Evolutionary conservation across 2,113 vertebrate species (phyloP).

Genomic region (Pandion haliaetus): DNA sequence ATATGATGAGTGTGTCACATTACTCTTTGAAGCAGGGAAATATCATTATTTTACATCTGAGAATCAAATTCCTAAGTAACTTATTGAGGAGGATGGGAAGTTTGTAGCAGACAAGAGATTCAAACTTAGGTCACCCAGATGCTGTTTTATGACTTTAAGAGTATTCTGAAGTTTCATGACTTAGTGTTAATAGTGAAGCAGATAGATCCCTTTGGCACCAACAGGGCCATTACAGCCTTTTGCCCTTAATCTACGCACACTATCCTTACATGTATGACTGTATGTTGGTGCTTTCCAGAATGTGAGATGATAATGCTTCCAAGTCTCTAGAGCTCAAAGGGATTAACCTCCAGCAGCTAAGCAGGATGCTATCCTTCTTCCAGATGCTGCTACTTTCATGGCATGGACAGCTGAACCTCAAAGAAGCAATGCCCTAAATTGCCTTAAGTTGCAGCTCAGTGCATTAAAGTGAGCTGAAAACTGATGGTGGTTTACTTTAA

Average conservation of each 20-base stretch:
- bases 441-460: background rate
- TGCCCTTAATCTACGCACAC: background rate
- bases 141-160: background rate
- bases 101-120: background rate
- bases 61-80: background rate
- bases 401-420: background rate
- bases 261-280: background rate
- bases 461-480: background rate
- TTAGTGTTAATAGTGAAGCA: background rate
- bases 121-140: background rate
- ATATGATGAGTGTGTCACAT: background rate
- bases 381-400: background rate
- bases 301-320: background rate
- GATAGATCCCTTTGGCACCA: fast-evolving
- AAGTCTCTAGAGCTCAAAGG: background rate
- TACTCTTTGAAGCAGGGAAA: background rate
- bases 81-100: background rate
- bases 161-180: background rate
- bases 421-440: background rate
- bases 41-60: background rate
- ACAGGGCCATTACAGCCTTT: background rate
- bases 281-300: background rate
- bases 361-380: background rate
- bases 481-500: background rate
- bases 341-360: background rate